Conservation (phyloP, 2,888 invertebrate genomes). For the Athalia rosae region DNA sequence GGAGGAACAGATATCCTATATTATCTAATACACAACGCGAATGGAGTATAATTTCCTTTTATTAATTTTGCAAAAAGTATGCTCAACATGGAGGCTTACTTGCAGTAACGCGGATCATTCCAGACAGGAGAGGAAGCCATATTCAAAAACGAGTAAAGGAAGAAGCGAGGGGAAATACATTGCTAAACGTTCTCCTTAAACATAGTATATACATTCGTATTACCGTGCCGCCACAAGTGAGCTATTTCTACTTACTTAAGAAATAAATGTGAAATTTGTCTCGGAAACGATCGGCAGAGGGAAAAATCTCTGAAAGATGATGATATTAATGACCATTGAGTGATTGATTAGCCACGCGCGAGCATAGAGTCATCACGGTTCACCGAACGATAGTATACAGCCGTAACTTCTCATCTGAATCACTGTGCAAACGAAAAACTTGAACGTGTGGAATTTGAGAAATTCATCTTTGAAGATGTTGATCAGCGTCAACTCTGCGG, state of each 20-base stretch:
- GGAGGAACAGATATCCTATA: background rate
- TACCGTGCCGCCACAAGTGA: too few relatives aligned
- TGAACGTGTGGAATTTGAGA: too few relatives aligned
- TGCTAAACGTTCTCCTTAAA: background rate
- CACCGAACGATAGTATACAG: background rate
- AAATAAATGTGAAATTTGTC: too few relatives aligned
- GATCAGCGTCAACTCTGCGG: too few relatives aligned
- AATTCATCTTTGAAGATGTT: too few relatives aligned
- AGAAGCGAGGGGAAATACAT: constrained; percentile 14
- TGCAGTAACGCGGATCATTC: background rate
- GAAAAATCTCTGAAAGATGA: background rate
- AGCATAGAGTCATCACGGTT: constrained; percentile 13
- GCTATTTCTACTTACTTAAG: too few relatives aligned
- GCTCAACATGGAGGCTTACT: background rate
- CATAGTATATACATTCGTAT: background rate
- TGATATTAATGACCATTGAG: constrained; percentile 13
- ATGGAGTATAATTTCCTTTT: background rate
- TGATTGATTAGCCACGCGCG: constrained; percentile 3
- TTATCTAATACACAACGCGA: background rate
- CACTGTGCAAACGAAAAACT: too few relatives aligned
- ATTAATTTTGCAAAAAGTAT: constrained; percentile 16
- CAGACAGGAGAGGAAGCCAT: constrained; percentile 1
- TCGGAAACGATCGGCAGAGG: background rate
- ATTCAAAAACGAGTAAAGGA: constrained; percentile 3
- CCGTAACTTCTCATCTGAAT: too few relatives aligned